A percentile compares a stretch with the other conserved stretches of the same genome.
Conservation (phyloP, 1,140 invertebrate species). For the Trypoxylus dichotomus region DNA sequence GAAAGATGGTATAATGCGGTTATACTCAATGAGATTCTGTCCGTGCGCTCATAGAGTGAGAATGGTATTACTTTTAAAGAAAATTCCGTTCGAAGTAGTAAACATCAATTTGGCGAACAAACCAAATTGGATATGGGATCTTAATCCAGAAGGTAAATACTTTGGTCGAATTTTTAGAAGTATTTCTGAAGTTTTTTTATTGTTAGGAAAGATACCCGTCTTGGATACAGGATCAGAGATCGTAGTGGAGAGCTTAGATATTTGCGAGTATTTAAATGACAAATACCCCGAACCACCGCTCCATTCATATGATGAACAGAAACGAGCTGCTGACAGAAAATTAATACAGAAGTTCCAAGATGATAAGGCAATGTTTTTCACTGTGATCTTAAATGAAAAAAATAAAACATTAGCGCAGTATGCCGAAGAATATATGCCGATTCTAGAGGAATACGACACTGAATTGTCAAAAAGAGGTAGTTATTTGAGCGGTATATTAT, state of each 20-base stretch:
- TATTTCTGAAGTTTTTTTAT: not conserved
- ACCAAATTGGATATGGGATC: conserved; percentile 27
- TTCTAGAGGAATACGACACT: not conserved
- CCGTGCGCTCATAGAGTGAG: conserved; percentile 85
- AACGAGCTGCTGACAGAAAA: not conserved
- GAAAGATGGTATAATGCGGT: conserved; percentile 65
- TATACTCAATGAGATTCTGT: conserved; percentile 90
- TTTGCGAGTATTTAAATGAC: conserved; percentile 29
- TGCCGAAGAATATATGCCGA: not conserved
- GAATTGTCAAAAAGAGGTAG: conserved; percentile 29
- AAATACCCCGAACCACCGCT: conserved; percentile 26
- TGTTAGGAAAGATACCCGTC: conserved; percentile 21
- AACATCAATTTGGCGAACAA: conserved; percentile 28
- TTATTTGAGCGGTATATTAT: not conserved
- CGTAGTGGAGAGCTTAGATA: conserved; percentile 27
- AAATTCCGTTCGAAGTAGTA: conserved; percentile 81
- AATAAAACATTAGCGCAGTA: not conserved
- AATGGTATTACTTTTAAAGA: conserved; percentile 80
- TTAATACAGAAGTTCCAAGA: conserved; percentile 25
- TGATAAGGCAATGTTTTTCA: not conserved
- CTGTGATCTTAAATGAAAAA: not conserved
- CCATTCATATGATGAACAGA: not conserved
- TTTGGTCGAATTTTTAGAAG: not conserved
- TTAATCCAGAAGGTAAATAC: conserved; percentile 27
- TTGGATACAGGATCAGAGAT: conserved; percentile 28